Evolutionary conservation across 2,888 invertebrate species (phyloP), one percentile per base, ranked within the genome.

Genomic region (Melanchra persicariae): DNA sequence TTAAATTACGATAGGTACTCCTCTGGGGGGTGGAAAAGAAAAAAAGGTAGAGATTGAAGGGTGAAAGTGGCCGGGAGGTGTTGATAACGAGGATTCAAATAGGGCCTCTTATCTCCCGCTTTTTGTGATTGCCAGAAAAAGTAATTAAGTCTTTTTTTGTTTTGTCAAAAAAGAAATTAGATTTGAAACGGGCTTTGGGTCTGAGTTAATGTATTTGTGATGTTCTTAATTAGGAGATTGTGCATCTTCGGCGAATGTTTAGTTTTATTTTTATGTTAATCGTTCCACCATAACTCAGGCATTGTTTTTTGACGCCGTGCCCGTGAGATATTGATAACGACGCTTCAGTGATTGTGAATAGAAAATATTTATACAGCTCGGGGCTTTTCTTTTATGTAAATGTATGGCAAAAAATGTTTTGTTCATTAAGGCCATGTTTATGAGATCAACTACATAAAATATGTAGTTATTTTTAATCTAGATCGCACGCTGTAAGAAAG

Each of bases 121-220:
- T 89, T 89, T 90, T 91, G 91, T 92, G 93, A 93, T 91, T 89
- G 87, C 87, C 90, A 92, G 92, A 93, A 93, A 94, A 95, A 91
- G 95, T 95, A 95, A 95, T 95, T 95, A 95, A 94, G 91, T 85
- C 85, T 87, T 88, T 93, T 93, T 93, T 92, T 91, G 89, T 93
- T 91, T 91, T 85, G 87, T 84, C 77, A 87, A 91, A 91, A 92
- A 91, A 92, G 90, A 92, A 93, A 93, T 94, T 92, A 92, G 92
- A 93, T 93, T 93, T 89, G 89, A 87, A 89, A 89, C 87, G 87
- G 86, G 85, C 74, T 77, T 85, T 79, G 89, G 87, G 85, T 83
- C 85, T 67, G 70, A 85, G 91, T 92, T 93, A 94, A 94, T 94
- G 93, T 92, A 89, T 92, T 93, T 91, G 91, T 91, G 91, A 91